Evolutionary conservation across 1,140 invertebrate genomes (phyloP), one percentile per base, ranked within the genome.

Genomic region (Eufriesea mexicana): DNA sequence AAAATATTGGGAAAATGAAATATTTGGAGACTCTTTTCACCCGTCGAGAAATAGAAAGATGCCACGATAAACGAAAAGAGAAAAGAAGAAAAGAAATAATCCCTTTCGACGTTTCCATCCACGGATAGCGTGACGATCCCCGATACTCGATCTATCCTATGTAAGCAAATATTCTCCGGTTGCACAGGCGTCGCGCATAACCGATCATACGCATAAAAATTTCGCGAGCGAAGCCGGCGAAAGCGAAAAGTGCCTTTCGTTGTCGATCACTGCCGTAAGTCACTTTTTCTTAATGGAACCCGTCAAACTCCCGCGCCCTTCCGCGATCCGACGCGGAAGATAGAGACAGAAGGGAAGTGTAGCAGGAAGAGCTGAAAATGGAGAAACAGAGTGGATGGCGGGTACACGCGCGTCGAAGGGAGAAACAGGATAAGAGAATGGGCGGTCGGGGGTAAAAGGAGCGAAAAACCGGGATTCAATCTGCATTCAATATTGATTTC

Each of bases 401-500:
- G 5, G 8, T 77, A 23, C 55, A 57, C 55, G 62, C 20, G 14
- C 28, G 28, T 35, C 45, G 73, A 77, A 61, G 54, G 47, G 54
- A 68, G 55, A 61, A 61, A 77, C 62, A 18, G 80, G 74, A 83
- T 68, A 76, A 83, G 74, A 59, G 83, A 76, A 64, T 42, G 18
- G 49, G 25, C 2, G 61, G 18, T 45, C 12, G 64, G 79, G 49
- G 70, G 62, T 54, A 68, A 67, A 82, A 79, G 66, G 54, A 83
- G 76, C 55, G 80, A 84, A 83, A 83, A 87, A 79, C 71, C 85
- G 85, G 84, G 89, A 91, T 92, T 93, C 92, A 90, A 93, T 93
- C 92, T 93, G 89, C 91, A 92, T 92, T 93, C 92, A 92, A 93
- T 93, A 93, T 93, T 93, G 91, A 93, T 93, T 93, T 84, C 92